Conservation (phyloP, 1,140 invertebrate genomes). For the Pararge aegeria region DNA sequence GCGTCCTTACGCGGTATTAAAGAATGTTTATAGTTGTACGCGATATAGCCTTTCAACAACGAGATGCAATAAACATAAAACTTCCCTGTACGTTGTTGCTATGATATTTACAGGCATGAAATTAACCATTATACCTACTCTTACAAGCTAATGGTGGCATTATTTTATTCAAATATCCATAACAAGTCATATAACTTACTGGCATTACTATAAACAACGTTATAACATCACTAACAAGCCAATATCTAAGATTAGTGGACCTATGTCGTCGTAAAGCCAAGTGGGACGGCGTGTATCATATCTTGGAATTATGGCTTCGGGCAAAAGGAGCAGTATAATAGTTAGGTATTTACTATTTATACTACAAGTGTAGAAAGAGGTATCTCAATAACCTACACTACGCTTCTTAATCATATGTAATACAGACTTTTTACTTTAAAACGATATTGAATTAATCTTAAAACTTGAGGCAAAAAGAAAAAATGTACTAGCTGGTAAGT, state of each 20-base stretch:
- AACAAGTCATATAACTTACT: constrained; percentile 26
- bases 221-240: constrained; percentile 31
- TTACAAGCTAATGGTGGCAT: constrained; percentile 3
- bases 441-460: too few relatives aligned
- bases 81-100: background rate
- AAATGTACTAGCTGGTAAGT: too few relatives aligned
- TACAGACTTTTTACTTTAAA: too few relatives aligned
- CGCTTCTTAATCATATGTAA: too few relatives aligned
- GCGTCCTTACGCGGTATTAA: too few relatives aligned
- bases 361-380: background rate
- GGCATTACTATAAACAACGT: constrained; percentile 28
- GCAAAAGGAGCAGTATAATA: background rate
- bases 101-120: constrained; percentile 4
- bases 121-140: constrained; percentile 9
- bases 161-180: constrained; percentile 18
- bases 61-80: background rate
- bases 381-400: too few relatives aligned
- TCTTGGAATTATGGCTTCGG: constrained; percentile 7
- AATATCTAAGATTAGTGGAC: constrained; percentile 31
- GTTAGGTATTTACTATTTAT: background rate
- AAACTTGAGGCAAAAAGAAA: too few relatives aligned
- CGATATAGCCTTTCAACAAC: too few relatives aligned
- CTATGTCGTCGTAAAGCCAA: constrained; percentile 22
- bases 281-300: constrained; percentile 15
- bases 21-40: too few relatives aligned